A percentile compares a stretch with the other conserved stretches of the same genome.
Evolutionary conservation across 2,113 vertebrate species (phyloP).

Genomic region (Cercopithecus mona): DNA sequence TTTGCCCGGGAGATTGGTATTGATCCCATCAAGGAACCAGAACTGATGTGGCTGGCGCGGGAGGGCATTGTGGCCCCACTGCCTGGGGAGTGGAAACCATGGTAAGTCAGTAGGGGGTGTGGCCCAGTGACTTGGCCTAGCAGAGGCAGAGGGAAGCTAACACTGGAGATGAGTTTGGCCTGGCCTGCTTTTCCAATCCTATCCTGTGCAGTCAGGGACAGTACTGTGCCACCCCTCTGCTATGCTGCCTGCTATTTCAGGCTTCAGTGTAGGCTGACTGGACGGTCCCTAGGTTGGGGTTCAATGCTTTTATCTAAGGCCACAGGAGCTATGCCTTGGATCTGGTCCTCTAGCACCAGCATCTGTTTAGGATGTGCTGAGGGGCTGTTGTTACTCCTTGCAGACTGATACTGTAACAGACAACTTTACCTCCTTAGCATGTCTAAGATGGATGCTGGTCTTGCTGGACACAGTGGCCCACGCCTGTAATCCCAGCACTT

Average conservation of each 20-base stretch:
- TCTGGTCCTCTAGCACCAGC: not conserved
- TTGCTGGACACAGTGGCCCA: accelerated
- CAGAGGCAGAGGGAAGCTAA: not conserved
- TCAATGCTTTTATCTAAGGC: not conserved
- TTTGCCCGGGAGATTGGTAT: constrained; percentile 94
- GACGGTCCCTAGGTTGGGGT: not conserved
- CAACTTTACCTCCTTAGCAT: not conserved
- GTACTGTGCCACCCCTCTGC: not conserved
- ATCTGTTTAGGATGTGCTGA: not conserved
- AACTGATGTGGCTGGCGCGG: constrained; percentile 94
- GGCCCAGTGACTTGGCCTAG: not conserved
- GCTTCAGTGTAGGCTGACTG: not conserved
- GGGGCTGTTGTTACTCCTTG: not conserved
- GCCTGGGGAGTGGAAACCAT: constrained; percentile 92
- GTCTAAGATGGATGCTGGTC: not conserved
- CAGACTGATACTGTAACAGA: not conserved
- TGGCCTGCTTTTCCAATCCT: not conserved
- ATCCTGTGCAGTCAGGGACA: not conserved
- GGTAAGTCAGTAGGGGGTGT: constrained; percentile 79
- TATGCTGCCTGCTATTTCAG: not conserved
- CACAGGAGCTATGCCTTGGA: not conserved
- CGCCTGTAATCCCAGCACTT: no score
- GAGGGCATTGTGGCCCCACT: constrained; percentile 92
- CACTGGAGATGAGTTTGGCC: not conserved
- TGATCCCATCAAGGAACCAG: constrained; percentile 90